phyloP scores from a whole-genome alignment of 2,797 vertebrate genomes.

The Sebastes diploproa region DNA sequence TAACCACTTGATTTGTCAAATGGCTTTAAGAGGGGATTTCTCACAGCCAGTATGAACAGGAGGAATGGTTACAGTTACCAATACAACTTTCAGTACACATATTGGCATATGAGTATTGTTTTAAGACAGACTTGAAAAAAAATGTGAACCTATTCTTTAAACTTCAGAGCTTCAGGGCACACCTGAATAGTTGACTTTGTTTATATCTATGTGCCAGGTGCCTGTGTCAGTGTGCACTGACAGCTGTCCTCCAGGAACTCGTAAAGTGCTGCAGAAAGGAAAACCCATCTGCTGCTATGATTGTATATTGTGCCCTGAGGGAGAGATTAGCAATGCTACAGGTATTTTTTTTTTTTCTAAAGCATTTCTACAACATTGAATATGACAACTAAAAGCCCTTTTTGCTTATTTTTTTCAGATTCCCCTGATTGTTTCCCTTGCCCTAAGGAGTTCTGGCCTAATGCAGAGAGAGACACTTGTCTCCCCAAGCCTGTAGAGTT shows the following conservation, averaged over 20 bases:
- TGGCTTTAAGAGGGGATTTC: too few species aligned
- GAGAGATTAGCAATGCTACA: conserved; percentile 75
- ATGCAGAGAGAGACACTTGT: not conserved
- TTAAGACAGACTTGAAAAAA: too few species aligned
- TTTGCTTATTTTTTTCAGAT: not conserved
- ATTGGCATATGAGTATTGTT: too few species aligned
- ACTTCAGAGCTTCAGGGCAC: not conserved
- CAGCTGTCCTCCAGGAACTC: conserved; percentile 74
- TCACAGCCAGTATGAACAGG: too few species aligned
- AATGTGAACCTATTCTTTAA: not conserved
- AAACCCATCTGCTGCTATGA: conserved; percentile 77
- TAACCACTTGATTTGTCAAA: too few species aligned
- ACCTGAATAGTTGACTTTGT: not conserved
- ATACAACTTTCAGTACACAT: too few species aligned
- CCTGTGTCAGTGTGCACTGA: conserved; percentile 74
- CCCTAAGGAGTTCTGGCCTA: not conserved
- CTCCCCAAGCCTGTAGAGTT: not conserved
- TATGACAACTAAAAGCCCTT: not conserved
- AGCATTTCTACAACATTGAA: too few species aligned
- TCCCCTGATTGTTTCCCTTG: not conserved
- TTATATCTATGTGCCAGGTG: conserved; percentile 46
- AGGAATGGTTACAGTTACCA: too few species aligned
- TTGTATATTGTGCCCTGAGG: conserved; percentile 74
- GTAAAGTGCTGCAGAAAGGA: conserved; percentile 73
- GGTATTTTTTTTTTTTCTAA: conserved; percentile 39